A percentile compares a stretch with the other conserved stretches of the same genome.
phyloP scores from a whole-genome alignment of 2,113 vertebrate genomes.

The Alligator mississippiensis region DNA sequence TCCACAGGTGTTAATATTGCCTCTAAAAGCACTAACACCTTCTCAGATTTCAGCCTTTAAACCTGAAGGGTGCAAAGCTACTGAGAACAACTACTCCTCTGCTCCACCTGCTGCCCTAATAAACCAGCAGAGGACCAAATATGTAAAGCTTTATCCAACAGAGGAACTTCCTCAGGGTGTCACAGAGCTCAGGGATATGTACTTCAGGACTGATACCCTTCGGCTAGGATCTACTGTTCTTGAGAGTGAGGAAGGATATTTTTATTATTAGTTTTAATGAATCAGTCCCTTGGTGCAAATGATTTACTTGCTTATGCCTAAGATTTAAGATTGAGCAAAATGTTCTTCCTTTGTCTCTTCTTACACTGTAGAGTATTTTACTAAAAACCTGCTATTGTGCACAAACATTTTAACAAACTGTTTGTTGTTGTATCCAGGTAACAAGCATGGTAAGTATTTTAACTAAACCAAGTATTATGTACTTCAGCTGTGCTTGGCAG shows the following conservation, averaged over 20 bases:
- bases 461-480: slow-evolving; percentile 78
- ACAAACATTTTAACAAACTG: slow-evolving; percentile 85
- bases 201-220: neutral
- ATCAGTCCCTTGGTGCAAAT: slow-evolving; percentile 55
- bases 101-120: slow-evolving; percentile 31
- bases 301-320: slow-evolving; percentile 22
- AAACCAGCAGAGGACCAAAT: neutral
- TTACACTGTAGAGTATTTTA: slow-evolving; percentile 59
- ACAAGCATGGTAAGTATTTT: slow-evolving; percentile 99
- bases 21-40: neutral
- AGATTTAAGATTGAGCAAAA: slow-evolving; percentile 43
- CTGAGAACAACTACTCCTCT: slow-evolving; percentile 17
- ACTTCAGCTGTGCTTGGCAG: slow-evolving; percentile 84
- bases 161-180: neutral
- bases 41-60: neutral
- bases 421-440: slow-evolving; percentile 96
- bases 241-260: neutral
- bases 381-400: slow-evolving; percentile 72
- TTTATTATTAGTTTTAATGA: slow-evolving; percentile 61
- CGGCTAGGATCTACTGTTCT: neutral
- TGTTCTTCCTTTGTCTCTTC: slow-evolving; percentile 51
- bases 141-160: neutral
- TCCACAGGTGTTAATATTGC: neutral
- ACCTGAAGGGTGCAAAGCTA: neutral
- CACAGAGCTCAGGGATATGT: neutral